These are phyloP conservation scores for Allolobophora icterica DNA, from an alignment of 2,888 invertebrate species.

Conservation along the genomic window DNA sequence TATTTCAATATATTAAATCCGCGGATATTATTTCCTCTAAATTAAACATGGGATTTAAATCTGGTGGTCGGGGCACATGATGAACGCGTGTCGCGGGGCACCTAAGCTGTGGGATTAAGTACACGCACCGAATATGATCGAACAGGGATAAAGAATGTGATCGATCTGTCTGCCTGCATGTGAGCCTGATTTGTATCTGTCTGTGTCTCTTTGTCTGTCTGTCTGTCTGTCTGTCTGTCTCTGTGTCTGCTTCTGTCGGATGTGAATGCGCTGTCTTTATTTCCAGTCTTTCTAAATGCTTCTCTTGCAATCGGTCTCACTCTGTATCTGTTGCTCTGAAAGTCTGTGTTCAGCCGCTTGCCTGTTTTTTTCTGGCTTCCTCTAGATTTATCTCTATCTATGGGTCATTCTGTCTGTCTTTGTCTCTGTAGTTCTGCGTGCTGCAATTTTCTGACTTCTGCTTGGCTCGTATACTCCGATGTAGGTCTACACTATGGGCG, in stretches of 20 bases:
- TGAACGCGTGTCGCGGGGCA: too few species aligned
- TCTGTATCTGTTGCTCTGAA: background rate
- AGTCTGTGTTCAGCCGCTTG: too few species aligned
- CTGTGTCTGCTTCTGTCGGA: too few species aligned
- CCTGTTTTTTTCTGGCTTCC: too few species aligned
- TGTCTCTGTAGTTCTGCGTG: background rate
- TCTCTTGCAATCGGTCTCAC: background rate
- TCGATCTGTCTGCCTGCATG: background rate
- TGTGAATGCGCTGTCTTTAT: background rate
- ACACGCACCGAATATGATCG: background rate
- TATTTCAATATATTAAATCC: background rate
- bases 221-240: too few species aligned
- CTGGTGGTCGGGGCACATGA: background rate
- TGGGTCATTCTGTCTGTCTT: background rate
- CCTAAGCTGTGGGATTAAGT: background rate
- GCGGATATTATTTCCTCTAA: background rate
- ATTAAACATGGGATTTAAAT: background rate
- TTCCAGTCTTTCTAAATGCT: background rate
- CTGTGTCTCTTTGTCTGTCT: too few species aligned
- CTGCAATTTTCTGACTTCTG: background rate
- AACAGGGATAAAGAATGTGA: background rate
- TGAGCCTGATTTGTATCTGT: background rate
- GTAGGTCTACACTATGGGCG: background rate
- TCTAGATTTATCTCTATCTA: background rate
- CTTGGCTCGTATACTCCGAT: background rate